Evolutionary conservation across 1,140 invertebrate genomes (phyloP).

Genomic region (Metopolophium dirhodum): DNA sequence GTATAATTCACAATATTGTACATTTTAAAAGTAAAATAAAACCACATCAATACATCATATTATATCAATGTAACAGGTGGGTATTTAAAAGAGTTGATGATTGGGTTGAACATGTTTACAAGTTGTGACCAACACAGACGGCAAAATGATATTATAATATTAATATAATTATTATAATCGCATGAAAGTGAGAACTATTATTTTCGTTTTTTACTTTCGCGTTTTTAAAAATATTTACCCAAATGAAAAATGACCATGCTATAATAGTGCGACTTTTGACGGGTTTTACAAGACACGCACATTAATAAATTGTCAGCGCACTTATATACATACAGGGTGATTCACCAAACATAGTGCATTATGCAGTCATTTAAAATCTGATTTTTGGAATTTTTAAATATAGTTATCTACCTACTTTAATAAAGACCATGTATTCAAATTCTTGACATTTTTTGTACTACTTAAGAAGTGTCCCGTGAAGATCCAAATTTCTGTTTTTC

Average conservation of each 20-base stretch:
- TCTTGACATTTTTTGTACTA: no score
- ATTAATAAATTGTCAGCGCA: not conserved
- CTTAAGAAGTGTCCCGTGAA: no score
- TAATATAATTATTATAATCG: no score
- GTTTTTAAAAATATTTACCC: not conserved
- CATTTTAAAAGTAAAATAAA: not conserved
- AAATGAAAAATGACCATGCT: not conserved
- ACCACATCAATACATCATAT: not conserved
- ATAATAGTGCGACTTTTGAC: not conserved
- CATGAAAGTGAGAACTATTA: not conserved
- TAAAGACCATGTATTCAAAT: no score
- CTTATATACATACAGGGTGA: no score
- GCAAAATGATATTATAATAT: not conserved
- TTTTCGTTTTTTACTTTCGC: not conserved
- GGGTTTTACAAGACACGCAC: not conserved
- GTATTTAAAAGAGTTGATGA: not conserved
- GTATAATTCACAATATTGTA: not conserved
- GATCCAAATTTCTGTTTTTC: no score
- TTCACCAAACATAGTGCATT: no score
- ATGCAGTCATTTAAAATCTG: no score
- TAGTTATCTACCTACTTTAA: no score
- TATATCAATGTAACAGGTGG: not conserved
- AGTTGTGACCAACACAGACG: not conserved
- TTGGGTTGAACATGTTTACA: not conserved
- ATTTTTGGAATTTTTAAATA: not conserved